Evolutionary conservation across 2,797 vertebrate genomes (phyloP).

Genomic region (Aplochiton taeniatus): DNA sequence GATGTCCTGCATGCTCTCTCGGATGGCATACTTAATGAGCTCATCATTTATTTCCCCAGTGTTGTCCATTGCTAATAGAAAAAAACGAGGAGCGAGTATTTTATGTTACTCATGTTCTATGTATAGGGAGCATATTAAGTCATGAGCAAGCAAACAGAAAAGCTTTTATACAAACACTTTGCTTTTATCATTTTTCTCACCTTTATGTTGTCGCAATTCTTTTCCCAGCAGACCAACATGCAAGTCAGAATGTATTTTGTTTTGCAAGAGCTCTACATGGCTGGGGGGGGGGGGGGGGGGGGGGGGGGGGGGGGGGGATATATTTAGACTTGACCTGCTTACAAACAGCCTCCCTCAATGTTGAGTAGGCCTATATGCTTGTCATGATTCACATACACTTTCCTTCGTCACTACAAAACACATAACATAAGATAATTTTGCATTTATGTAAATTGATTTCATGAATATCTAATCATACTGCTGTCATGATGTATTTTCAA

Average conservation of each 20-base stretch:
- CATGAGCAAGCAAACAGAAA: not conserved
- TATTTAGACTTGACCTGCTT: slow-evolving; percentile 88
- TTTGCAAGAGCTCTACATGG: slow-evolving; percentile 27
- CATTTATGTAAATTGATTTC: too few relatives aligned
- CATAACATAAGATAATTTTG: too few relatives aligned
- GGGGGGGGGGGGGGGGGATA: slow-evolving; percentile 65
- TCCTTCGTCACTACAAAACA: slow-evolving; percentile 47
- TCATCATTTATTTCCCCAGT: slow-evolving; percentile 75
- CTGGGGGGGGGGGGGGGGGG: too few relatives aligned
- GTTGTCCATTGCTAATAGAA: slow-evolving; percentile 71
- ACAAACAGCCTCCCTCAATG: slow-evolving; percentile 50
- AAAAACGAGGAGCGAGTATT: slow-evolving; percentile 5
- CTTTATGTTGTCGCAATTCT: slow-evolving; percentile 14
- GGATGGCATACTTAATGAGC: slow-evolving; percentile 78
- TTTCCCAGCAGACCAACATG: too few relatives aligned
- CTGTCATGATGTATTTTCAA: too few relatives aligned
- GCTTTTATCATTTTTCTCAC: slow-evolving; percentile 40
- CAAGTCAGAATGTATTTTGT: slow-evolving; percentile 57
- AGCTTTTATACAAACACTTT: too few relatives aligned
- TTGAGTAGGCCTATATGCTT: slow-evolving; percentile 30
- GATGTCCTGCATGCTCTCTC: slow-evolving; percentile 81
- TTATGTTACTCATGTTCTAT: not conserved
- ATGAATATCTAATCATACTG: too few relatives aligned
- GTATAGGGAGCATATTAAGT: not conserved
- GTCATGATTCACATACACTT: slow-evolving; percentile 41